Conservation (phyloP, 1,140 invertebrate genomes). For the Macrobrachium nipponense region DNA sequence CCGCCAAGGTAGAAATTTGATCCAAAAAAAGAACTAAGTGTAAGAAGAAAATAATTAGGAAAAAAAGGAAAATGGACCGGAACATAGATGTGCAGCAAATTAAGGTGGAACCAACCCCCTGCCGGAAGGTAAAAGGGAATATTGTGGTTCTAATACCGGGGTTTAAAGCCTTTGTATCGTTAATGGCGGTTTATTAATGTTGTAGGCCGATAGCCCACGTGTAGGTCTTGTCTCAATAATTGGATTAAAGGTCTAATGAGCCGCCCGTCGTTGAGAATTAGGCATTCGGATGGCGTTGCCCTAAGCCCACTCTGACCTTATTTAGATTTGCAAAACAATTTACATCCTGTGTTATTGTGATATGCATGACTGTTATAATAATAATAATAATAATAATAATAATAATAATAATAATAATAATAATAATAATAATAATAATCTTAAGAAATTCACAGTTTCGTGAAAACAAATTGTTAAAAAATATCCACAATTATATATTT, state of each 20-base stretch:
- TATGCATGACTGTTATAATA: no score
- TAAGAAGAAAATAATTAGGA: neutral
- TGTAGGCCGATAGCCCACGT: neutral
- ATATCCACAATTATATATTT: no score
- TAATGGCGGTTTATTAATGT: slow-evolving; percentile 55
- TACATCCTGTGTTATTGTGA: no score
- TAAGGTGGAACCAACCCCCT: neutral
- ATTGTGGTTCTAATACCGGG: neutral
- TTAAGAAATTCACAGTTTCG: no score
- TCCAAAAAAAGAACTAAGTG: neutral
- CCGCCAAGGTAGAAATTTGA: neutral
- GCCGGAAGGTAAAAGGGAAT: neutral
- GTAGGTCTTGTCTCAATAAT: slow-evolving; percentile 50
- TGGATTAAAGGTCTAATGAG: slow-evolving; percentile 56
- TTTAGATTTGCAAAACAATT: no score
- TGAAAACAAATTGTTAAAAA: no score
- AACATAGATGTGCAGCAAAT: neutral
- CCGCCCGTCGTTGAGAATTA: slow-evolving; percentile 43
- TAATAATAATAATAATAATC: no score
- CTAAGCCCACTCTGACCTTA: no score
- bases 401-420: no score
- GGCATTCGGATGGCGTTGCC: neutral
- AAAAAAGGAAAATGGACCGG: neutral
- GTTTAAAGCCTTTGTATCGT: neutral
- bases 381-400: no score